These are phyloP conservation scores for Malacosoma neustria DNA, from an alignment of 2,888 invertebrate genomes.

Conservation along the genomic window DNA sequence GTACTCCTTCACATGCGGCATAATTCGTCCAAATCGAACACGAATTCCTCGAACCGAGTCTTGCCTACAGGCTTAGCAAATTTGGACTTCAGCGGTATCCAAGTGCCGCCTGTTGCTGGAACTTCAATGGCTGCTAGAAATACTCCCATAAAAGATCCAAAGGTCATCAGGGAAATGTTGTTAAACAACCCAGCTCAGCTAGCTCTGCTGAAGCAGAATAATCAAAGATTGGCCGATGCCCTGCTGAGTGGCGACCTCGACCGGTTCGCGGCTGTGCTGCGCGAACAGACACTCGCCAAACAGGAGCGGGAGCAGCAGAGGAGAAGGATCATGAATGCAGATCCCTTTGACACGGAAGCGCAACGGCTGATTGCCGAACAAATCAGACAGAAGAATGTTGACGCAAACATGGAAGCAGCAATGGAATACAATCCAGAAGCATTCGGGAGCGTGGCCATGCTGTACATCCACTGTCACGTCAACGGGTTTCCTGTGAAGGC, in stretches of 20 bases:
- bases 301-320: slow-evolving; percentile 89
- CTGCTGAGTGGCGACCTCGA: slow-evolving; percentile 90
- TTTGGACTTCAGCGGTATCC: slow-evolving; percentile 91
- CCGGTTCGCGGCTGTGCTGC: slow-evolving; percentile 84
- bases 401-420: slow-evolving; percentile 98
- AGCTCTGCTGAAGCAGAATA: slow-evolving; percentile 92
- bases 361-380: slow-evolving; percentile 97
- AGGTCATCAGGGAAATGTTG: slow-evolving; percentile 89
- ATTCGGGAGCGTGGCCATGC: slow-evolving; percentile 98
- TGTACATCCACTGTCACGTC: slow-evolving; percentile 97
- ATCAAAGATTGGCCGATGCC: slow-evolving; percentile 94
- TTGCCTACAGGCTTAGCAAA: slow-evolving; percentile 67
- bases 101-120: slow-evolving; percentile 78
- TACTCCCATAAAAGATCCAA: slow-evolving; percentile 82
- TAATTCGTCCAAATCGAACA: slow-evolving; percentile 40
- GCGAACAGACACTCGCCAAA: slow-evolving; percentile 87
- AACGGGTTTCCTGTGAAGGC: slow-evolving; percentile 97
- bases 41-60: slow-evolving; percentile 55
- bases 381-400: slow-evolving; percentile 96
- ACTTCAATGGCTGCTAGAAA: slow-evolving; percentile 48
- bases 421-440: slow-evolving; percentile 99
- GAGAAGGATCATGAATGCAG: slow-evolving; percentile 89
- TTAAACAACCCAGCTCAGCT: slow-evolving; percentile 93
- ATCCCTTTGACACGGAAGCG: slow-evolving; percentile 96
- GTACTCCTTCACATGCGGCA: slow-evolving; percentile 85